phyloP scores from a whole-genome alignment of 30 jellyfish, hydroid and myxozoan species.

The Hydractinia symbiolongicarpus region DNA sequence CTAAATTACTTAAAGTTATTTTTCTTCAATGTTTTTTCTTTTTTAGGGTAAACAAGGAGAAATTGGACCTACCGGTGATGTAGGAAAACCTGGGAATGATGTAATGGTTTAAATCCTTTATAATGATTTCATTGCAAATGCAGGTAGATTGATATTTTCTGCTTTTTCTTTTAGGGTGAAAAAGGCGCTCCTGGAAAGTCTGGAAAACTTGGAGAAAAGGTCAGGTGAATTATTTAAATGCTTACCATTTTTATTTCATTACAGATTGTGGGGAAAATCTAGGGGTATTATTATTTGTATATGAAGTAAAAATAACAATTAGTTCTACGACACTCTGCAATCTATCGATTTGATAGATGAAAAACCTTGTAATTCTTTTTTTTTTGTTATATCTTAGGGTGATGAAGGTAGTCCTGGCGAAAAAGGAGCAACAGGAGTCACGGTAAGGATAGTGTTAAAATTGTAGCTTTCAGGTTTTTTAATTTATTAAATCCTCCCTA shows the following conservation, averaged over 20 bases:
- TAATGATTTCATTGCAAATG: not conserved
- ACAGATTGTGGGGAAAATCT: not conserved
- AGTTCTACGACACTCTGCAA: no score
- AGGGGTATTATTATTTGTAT: no score
- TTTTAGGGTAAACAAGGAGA: conserved; percentile 23
- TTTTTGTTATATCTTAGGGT: not conserved
- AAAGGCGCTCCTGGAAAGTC: conserved; percentile 12
- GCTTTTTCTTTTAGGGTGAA: conserved; percentile 3
- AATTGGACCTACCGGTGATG: conserved; percentile 10
- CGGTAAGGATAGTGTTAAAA: conserved; percentile 1
- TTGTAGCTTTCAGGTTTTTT: not conserved
- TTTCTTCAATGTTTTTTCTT: not conserved
- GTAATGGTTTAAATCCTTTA: not conserved
- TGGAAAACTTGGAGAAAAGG: conserved; percentile 15
- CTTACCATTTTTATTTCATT: not conserved
- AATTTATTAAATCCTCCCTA: not conserved
- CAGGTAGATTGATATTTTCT: not conserved
- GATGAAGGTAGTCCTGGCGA: conserved; percentile 1
- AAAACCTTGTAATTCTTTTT: no score
- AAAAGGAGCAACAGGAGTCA: conserved; percentile 1
- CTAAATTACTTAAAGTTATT: no score
- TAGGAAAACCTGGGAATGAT: not conserved
- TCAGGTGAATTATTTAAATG: not conserved
- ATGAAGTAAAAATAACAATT: no score
- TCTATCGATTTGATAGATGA: no score